Percentiles rank a stretch among this genome's conserved stretches.
These are phyloP conservation scores for Atractosteus spatula DNA, from an alignment of 2,113 vertebrate genomes.

Conservation along the genomic window DNA sequence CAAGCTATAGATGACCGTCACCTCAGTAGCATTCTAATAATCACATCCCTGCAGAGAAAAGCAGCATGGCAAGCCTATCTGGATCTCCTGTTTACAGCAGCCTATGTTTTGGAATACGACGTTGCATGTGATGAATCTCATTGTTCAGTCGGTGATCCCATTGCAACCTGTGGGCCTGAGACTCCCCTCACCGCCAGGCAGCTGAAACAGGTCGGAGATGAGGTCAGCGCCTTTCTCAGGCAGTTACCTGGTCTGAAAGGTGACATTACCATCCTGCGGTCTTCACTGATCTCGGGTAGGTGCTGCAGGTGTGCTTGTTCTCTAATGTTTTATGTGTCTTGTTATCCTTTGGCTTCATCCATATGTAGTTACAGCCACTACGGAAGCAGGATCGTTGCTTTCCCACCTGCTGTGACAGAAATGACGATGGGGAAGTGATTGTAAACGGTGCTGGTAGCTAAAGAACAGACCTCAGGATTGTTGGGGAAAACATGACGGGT, in stretches of 20 bases:
- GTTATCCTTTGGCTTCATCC: too few relatives aligned
- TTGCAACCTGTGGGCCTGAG: slow-evolving; percentile 16
- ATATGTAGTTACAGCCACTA: too few relatives aligned
- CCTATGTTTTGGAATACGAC: slow-evolving; percentile 75
- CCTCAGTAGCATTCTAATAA: slow-evolving; percentile 60
- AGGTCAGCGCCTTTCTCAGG: slow-evolving; percentile 70
- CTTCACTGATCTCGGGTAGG: slow-evolving; percentile 78
- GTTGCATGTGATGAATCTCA: slow-evolving; percentile 33
- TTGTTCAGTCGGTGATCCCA: slow-evolving; percentile 33
- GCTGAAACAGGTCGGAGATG: slow-evolving; percentile 34
- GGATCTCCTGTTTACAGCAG: slow-evolving; percentile 73
- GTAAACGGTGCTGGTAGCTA: too few relatives aligned
- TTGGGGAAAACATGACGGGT: too few relatives aligned
- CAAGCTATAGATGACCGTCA: slow-evolving; percentile 69
- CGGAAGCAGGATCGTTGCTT: too few relatives aligned
- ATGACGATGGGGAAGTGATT: too few relatives aligned
- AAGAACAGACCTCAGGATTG: too few relatives aligned
- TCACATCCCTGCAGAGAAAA: slow-evolving; percentile 61
- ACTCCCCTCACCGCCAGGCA: slow-evolving; percentile 32
- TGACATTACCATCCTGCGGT: slow-evolving; percentile 67
- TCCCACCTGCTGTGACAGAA: too few relatives aligned
- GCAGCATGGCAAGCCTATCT: slow-evolving; percentile 62
- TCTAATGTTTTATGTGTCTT: too few relatives aligned
- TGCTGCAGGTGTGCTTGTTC: too few relatives aligned
- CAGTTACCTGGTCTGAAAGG: slow-evolving; percentile 73